Evolutionary conservation across 2,797 vertebrate species (phyloP).

Genomic region (Lagodon rhomboides): DNA sequence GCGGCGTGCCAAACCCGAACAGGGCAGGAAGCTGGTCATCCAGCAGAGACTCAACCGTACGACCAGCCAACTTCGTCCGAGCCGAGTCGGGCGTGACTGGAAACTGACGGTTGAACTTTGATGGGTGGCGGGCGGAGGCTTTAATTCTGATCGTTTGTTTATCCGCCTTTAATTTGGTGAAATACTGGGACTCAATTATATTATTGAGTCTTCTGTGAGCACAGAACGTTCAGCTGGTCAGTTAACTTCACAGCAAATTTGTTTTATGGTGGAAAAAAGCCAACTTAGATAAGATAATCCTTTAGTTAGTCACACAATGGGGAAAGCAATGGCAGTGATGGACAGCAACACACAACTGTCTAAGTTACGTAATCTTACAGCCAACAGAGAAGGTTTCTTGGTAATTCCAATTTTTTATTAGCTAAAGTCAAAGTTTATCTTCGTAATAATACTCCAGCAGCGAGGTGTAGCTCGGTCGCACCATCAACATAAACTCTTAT

Average conservation of each 20-base stretch:
- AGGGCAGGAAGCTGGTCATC: conserved; percentile 4
- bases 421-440: too few species aligned
- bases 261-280: not conserved
- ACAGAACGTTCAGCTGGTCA: not conserved
- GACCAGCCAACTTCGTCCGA: not conserved
- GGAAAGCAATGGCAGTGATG: too few species aligned
- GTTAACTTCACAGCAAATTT: not conserved
- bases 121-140: not conserved
- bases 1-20: conserved; percentile 5
- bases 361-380: too few species aligned
- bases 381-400: too few species aligned
- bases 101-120: not conserved
- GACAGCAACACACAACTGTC: too few species aligned
- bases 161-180: not conserved
- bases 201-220: not conserved
- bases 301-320: too few species aligned
- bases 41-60: not conserved
- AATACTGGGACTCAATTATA: not conserved
- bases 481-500: too few species aligned
- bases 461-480: too few species aligned
- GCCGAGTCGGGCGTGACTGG: not conserved
- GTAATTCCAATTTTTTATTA: too few species aligned
- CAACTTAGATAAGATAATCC: too few species aligned
- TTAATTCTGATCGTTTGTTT: conserved; percentile 1
- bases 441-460: too few species aligned